Evolutionary conservation across 2,888 invertebrate species (phyloP).

Genomic region (Tupiocoris notatus): DNA sequence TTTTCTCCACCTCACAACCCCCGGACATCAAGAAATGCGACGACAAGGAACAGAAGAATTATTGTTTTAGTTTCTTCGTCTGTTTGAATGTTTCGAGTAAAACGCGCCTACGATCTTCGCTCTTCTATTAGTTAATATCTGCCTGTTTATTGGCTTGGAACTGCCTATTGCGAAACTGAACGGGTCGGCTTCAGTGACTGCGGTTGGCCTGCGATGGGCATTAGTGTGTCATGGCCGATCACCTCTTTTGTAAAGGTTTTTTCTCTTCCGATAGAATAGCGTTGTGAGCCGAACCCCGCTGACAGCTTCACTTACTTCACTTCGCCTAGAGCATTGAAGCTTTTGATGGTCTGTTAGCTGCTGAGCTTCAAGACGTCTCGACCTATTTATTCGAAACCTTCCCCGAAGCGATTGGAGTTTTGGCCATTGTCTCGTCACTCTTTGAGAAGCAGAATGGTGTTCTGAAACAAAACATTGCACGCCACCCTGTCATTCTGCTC

Average conservation of each 20-base stretch:
- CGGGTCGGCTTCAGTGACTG: neutral
- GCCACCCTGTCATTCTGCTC: neutral
- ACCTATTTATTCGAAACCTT: neutral
- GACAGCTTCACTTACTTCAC: neutral
- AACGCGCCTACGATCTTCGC: no score
- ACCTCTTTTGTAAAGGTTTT: conserved; percentile 4
- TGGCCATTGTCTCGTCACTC: neutral
- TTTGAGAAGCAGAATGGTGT: neutral
- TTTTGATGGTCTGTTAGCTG: neutral
- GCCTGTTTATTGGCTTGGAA: neutral
- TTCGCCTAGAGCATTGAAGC: neutral
- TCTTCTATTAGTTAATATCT: no score
- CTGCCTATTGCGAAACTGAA: neutral
- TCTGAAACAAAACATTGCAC: neutral
- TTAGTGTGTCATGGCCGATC: conserved; percentile 21
- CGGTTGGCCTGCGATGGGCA: neutral
- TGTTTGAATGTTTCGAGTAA: no score
- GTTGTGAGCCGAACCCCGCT: neutral
- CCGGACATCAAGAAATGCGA: no score
- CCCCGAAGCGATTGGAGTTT: neutral
- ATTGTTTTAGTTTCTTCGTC: no score
- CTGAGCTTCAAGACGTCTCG: neutral
- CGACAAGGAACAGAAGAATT: no score
- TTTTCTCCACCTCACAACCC: no score
- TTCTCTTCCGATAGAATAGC: neutral